phyloP scores from a whole-genome alignment of 2,888 invertebrate genomes.

The Cantharis flavilabris region DNA sequence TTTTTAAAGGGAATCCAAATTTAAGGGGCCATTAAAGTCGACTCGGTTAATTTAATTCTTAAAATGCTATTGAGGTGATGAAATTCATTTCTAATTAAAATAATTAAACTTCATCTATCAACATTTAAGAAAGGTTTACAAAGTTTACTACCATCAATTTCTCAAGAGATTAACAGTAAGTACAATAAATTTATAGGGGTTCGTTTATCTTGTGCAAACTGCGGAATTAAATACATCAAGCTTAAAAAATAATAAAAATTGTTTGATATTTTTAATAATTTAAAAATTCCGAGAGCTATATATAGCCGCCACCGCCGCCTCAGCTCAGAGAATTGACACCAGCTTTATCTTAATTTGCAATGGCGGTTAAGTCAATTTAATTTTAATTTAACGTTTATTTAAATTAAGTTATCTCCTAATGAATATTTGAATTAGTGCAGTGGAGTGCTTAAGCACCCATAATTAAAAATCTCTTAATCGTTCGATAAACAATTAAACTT shows the following conservation, averaged over 20 bases:
- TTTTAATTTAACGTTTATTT: background rate
- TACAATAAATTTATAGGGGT: background rate
- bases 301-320: background rate
- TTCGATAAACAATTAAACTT: background rate
- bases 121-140: constrained; percentile 7
- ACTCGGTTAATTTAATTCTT: background rate
- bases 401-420: background rate
- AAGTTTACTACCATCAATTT: constrained; percentile 1
- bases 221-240: constrained; percentile 2
- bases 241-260: background rate
- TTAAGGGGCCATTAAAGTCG: background rate
- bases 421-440: background rate
- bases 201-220: background rate
- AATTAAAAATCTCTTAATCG: background rate
- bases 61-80: constrained; percentile 1
- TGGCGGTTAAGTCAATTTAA: background rate
- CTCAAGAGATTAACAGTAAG: constrained; percentile 1
- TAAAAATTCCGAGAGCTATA: background rate
- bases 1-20: background rate
- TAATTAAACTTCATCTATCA: constrained; percentile 23
- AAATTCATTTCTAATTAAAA: constrained; percentile 21
- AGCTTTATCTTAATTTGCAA: background rate
- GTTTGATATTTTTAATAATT: background rate
- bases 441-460: background rate
- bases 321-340: background rate